Base-by-base conservation (phyloP, 2,888 invertebrate species). In the Dorcus hopei region DNA sequence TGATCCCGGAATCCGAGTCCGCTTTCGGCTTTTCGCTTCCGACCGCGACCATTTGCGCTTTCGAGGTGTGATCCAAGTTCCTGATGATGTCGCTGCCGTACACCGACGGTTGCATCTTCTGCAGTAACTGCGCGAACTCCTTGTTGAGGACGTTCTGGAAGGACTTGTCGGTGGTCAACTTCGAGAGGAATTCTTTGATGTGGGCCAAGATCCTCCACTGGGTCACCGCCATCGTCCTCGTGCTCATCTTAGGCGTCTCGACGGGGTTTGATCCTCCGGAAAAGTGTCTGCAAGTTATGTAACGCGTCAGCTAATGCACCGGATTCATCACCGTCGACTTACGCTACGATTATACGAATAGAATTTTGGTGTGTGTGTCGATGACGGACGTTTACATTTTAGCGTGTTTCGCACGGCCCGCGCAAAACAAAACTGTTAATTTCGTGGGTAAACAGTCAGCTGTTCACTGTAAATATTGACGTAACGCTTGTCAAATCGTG, bases 201-300 rank as follows among this genome's bases (percentile, higher is more conserved):
- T 80, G 80, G 8, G 74, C 72, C 38, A 83, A 67, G 2, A 82
- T 59, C 69, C 80, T 83, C 77, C 81, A 80, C 47, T 82, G 81
- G 50, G 68, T 71, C 38, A 76, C 51, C 19, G 74, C 68, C 61
- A 77, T 66, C 52, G 68, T 68, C 57, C 61, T 63, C 9, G 66
- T 52, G 52, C 73, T 71, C 73, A 77, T 74, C 68, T 77, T 77
- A 72, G 63, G 52, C 9, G 69, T 42, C 38, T 71, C 71, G 26
- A 70, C 61, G 38, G 70, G 59, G 53, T 68, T 68, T 40, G 72
- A 59, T 57, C 62, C 60, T 39, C 65, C 63, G 26, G 65, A 61
- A 23, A 57, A 47, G 8, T 57, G 52, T 56, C 64, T 65, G 56
- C 38, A 62, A 64, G 26, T 33, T 33, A 33, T 6, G 26, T 33